A percentile compares a stretch with the other conserved stretches of the same genome.
Conservation (phyloP, 2,888 invertebrate genomes). For the Caenorhabditis virilis region DNA sequence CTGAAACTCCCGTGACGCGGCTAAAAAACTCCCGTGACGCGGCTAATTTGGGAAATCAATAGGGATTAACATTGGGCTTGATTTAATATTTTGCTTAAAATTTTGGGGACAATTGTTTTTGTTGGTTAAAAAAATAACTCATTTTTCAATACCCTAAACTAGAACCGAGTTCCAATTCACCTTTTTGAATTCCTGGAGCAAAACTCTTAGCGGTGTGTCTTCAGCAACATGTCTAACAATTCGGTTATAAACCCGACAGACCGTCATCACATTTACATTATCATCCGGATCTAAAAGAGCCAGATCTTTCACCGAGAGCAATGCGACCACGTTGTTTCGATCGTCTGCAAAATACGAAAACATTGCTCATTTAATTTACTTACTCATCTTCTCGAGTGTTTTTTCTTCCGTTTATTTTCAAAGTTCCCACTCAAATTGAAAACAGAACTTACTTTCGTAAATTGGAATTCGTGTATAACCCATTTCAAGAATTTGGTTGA, state of each 20-base stretch:
- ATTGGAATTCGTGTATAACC: conserved; percentile 94
- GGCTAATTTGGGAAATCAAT: no score
- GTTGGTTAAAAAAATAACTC: not conserved
- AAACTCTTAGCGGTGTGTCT: conserved; percentile 89
- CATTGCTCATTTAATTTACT: no score
- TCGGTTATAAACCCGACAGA: conserved; percentile 79
- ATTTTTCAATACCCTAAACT: not conserved
- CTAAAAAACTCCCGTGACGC: no score
- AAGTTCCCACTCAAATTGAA: no score
- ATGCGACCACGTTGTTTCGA: conserved; percentile 60
- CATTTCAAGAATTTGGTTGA: conserved; percentile 89
- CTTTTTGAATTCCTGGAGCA: conserved; percentile 96
- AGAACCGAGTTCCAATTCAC: conserved; percentile 69
- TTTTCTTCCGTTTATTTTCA: no score
- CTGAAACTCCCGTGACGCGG: no score
- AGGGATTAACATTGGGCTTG: no score
- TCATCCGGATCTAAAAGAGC: conserved; percentile 98
- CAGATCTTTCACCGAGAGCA: conserved; percentile 92
- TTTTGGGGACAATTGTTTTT: not conserved
- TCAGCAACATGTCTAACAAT: conserved; percentile 93
- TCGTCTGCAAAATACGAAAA: conserved; percentile 35
- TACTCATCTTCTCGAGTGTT: no score
- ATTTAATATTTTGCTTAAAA: not conserved
- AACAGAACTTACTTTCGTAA: conserved; percentile 69
- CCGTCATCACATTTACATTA: conserved; percentile 73